phyloP scores from a whole-genome alignment of 2,113 vertebrate species.

The Platysternon megacephalum region DNA sequence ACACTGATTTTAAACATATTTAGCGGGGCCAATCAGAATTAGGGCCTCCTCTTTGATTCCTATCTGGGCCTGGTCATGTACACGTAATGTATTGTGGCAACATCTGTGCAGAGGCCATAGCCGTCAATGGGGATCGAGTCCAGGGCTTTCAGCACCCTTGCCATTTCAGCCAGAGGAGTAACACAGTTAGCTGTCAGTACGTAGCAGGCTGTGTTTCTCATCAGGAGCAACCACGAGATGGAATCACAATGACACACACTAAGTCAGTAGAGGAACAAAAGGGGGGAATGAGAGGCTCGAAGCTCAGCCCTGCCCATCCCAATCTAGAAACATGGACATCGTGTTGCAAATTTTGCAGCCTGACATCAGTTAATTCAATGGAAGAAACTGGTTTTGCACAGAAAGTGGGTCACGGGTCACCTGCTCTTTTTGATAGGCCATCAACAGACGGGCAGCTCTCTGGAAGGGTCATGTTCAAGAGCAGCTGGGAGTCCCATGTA shows the following conservation, averaged over 20 bases:
- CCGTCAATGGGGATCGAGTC: neutral
- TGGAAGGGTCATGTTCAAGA: neutral
- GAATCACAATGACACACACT: neutral
- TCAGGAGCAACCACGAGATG: neutral
- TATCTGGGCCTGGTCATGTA: neutral
- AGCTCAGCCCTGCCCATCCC: neutral
- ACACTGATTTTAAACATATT: neutral
- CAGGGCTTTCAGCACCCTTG: neutral
- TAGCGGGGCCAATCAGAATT: neutral
- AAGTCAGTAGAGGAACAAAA: neutral
- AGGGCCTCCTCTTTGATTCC: neutral
- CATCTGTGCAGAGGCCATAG: neutral
- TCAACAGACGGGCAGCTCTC: neutral
- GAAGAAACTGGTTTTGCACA: neutral
- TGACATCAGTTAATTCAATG: neutral
- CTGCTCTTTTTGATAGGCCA: neutral
- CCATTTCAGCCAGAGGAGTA: neutral
- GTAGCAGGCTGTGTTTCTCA: neutral
- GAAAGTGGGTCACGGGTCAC: neutral
- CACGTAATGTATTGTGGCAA: fast-evolving
- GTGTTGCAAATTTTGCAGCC: neutral
- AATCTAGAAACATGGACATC: neutral
- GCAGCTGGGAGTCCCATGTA: neutral
- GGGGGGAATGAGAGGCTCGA: neutral
- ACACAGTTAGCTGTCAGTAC: neutral